A percentile compares a stretch with the other conserved stretches of the same genome.
These are phyloP conservation scores for Phalacrocorax brasilianus DNA, from an alignment of 2,113 vertebrate species.

Conservation along the genomic window DNA sequence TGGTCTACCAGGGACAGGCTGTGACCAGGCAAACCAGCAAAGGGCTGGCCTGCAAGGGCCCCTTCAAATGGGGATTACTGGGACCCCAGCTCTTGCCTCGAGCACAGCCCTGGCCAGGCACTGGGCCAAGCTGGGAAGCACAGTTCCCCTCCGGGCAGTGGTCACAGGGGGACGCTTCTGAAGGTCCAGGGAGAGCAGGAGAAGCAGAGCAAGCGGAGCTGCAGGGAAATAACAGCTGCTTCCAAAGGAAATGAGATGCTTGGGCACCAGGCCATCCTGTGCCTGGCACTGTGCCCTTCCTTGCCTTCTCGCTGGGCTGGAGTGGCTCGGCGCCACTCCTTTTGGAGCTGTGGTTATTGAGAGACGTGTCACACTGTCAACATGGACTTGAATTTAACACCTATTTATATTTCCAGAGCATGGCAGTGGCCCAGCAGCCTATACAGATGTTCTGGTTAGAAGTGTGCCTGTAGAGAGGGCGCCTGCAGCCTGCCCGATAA, in stretches of 20 bases:
- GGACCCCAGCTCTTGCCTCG: background rate
- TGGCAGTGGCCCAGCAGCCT: constrained; percentile 19
- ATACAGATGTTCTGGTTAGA: constrained; percentile 29
- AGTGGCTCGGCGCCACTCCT: constrained; percentile 2
- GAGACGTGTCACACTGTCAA: constrained; percentile 51
- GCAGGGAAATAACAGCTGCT: constrained; percentile 21
- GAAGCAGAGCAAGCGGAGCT: constrained; percentile 20
- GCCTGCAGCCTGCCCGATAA: background rate
- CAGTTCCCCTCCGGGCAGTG: background rate
- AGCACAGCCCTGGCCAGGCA: background rate
- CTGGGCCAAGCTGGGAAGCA: constrained; percentile 39
- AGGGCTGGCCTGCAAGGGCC: background rate
- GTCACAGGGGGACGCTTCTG: background rate
- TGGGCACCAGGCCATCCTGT: constrained; percentile 16
- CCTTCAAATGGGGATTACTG: background rate
- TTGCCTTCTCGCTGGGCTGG: background rate
- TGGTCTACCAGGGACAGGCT: background rate
- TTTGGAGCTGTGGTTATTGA: constrained; percentile 47
- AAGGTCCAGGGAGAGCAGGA: constrained; percentile 9
- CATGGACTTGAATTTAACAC: constrained; percentile 36
- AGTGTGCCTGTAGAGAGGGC: background rate
- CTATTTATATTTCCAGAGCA: constrained; percentile 32
- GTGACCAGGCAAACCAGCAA: background rate
- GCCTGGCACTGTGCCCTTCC: background rate
- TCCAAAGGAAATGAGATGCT: constrained; percentile 41